phyloP scores from a whole-genome alignment of 2,113 vertebrate species.

The Dicaeum eximium region DNA sequence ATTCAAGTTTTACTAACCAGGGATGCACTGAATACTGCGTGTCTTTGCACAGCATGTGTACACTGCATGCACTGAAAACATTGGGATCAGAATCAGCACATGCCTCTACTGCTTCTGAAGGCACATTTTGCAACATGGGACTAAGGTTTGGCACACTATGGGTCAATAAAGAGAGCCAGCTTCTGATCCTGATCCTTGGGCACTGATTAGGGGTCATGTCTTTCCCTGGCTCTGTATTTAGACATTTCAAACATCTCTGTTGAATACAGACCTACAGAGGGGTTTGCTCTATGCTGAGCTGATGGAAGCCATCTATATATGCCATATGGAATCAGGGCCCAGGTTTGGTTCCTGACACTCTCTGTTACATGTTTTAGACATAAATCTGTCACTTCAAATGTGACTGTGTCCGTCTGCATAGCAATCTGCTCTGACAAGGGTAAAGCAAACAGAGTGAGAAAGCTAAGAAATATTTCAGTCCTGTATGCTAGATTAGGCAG shows the following conservation, averaged over 20 bases:
- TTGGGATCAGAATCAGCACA: neutral
- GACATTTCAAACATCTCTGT: neutral
- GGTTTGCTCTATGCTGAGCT: neutral
- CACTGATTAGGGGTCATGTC: neutral
- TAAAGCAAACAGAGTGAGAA: conserved; percentile 11
- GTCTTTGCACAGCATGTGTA: neutral
- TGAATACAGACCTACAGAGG: neutral
- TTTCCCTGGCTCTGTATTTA: neutral
- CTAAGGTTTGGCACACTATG: neutral
- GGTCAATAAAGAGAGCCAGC: neutral
- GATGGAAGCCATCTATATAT: neutral
- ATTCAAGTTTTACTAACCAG: fast-evolving
- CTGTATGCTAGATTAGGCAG: neutral
- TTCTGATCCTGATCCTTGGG: neutral
- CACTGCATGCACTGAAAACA: neutral
- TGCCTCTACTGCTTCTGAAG: neutral
- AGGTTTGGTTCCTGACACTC: neutral
- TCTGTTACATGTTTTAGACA: neutral
- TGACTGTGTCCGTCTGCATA: neutral
- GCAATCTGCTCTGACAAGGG: conserved; percentile 16
- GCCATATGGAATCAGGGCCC: neutral
- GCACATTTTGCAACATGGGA: neutral
- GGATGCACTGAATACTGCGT: fast-evolving
- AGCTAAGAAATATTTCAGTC: neutral
- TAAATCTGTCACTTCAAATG: conserved; percentile 32